These are phyloP conservation scores for Choloepus didactylus DNA, from an alignment of 2,797 vertebrate species.

Conservation along the genomic window DNA sequence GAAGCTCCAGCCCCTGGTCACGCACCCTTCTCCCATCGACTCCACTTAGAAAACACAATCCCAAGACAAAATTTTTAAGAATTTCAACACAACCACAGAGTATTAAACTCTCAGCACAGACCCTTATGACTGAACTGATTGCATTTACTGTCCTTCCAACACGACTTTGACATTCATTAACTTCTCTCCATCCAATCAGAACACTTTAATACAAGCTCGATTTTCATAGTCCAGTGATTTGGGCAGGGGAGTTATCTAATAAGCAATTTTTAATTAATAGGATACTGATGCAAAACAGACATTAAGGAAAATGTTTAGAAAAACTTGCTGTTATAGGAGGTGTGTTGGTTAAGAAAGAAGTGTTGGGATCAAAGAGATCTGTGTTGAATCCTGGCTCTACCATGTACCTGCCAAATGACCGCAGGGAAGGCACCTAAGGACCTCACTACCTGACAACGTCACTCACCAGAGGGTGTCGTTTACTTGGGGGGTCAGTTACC, in stretches of 20 bases:
- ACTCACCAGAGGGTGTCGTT: neutral
- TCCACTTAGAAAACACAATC: no score
- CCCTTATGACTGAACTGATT: neutral
- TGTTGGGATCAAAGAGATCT: neutral
- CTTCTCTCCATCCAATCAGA: neutral
- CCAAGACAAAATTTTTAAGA: no score
- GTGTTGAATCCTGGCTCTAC: neutral
- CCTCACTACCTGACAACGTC: neutral
- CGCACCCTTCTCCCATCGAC: no score
- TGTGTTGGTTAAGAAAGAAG: neutral
- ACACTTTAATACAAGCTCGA: neutral
- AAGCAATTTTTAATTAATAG: neutral
- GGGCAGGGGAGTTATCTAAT: neutral
- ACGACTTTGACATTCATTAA: neutral
- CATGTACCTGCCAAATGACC: no score
- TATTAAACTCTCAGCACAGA: no score
- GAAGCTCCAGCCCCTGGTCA: no score
- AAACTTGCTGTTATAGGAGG: neutral
- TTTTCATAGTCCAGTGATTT: neutral
- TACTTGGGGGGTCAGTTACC: neutral
- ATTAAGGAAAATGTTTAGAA: neutral
- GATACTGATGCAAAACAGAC: neutral
- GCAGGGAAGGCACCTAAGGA: neutral
- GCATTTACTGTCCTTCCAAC: neutral
- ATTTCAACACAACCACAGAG: no score